phyloP scores from a whole-genome alignment of 2,113 vertebrate genomes.

The Zosterops japonicus region DNA sequence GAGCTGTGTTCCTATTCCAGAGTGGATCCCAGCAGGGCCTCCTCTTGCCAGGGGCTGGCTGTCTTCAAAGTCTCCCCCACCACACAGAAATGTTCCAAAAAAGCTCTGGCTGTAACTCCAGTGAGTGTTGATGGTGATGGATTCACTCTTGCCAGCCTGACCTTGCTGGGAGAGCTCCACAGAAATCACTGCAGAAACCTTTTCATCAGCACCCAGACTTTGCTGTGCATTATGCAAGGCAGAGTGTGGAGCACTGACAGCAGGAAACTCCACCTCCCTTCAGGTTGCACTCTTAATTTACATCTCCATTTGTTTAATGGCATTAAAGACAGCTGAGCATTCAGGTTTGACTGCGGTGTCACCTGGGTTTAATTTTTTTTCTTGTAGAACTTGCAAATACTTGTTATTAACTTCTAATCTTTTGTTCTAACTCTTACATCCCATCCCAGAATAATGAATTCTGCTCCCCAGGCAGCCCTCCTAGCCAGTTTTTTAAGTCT shows the following conservation, averaged over 20 bases:
- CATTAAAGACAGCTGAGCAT: background rate
- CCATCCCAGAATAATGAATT: background rate
- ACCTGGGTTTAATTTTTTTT: slow-evolving; percentile 1
- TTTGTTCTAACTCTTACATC: slow-evolving; percentile 4
- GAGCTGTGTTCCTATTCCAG: background rate
- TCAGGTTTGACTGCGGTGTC: background rate
- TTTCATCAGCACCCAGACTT: background rate
- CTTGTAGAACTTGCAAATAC: slow-evolving; percentile 13
- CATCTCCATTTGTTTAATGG: background rate
- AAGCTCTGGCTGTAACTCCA: background rate
- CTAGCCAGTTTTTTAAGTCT: slow-evolving; percentile 31
- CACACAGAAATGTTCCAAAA: background rate
- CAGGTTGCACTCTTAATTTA: background rate
- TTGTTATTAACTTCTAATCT: slow-evolving; percentile 13
- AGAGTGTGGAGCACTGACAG: fast-evolving
- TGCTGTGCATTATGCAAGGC: background rate
- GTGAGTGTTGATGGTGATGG: background rate
- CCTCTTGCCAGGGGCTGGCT: background rate
- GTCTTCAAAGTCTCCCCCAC: background rate
- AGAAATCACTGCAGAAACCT: background rate
- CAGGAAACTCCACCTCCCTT: background rate
- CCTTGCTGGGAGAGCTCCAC: background rate
- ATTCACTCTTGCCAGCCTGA: background rate
- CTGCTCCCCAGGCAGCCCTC: slow-evolving; percentile 16
- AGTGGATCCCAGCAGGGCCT: background rate